Base-by-base conservation (phyloP, 2,888 invertebrate genomes). In the Myathropa florea region DNA sequence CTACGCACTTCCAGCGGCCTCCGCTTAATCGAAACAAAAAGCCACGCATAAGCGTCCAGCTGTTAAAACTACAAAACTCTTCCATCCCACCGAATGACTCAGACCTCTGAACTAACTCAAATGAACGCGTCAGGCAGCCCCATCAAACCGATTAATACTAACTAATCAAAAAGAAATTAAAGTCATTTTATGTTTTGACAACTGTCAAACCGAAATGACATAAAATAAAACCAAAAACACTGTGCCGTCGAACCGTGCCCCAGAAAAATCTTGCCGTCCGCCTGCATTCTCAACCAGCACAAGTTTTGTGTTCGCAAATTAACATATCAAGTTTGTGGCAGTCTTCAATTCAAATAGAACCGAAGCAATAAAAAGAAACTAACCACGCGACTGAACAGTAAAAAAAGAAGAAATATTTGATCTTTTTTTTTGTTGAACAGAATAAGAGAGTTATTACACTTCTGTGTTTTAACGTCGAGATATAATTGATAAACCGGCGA, bases 291-390 rank as follows among this genome's bases (percentile, higher is more conserved):
- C 55, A 36, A 33, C 53, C 21, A 36, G 36, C 14, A 14, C 57
- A 23, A 24, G 57, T 24, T 10, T 73, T 63, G 55, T 53, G 53
- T 33, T 36, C 33, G 53, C 55, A 75, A 46, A 64, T 75, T 75
- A 75, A 0, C 75, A 75, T 75, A 75, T 55, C 75, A 57, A 65
- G 75, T 75, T 75, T 65, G 57, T 10, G 55, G n/a, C 57, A 63
- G 61, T 65, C 12, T 39, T 65, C 36, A 33, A 36, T 36, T 21
- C 14, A 63, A 55, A 53, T 73, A 63, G 26, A 36, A 57, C 57
- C 23, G 39, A 14, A 21, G n/a, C 64, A 23, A 64, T 75, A 75
- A 75, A 75, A 75, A 65, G 39, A 65, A 65, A 75, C 63, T n/a
- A 46, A 63, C 72, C 72, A 72, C 28, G 53, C 46, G 64, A 57